A percentile compares a stretch with the other conserved stretches of the same genome.
Evolutionary conservation across 92 coral and sea anemone species (phyloP).

Genomic region (Paramuricea clavata): DNA sequence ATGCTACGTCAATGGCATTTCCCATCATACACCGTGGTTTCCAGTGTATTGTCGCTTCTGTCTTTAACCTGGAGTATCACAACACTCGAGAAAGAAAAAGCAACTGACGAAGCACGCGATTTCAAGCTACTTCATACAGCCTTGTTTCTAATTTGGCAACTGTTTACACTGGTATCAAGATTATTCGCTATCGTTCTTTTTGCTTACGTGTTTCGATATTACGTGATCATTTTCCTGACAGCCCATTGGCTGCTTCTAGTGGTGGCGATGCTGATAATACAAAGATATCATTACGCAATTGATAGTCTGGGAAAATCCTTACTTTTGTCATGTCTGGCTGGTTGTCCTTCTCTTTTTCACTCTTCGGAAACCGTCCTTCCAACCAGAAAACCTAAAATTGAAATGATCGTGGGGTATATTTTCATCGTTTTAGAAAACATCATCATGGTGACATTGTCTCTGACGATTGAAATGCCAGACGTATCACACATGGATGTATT

Average conservation of each 20-base stretch:
- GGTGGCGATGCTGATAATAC: neutral
- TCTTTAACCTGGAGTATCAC: slow-evolving; percentile 3
- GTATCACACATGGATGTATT: neutral
- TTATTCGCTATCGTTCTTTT: neutral
- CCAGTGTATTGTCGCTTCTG: neutral
- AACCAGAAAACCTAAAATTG: neutral
- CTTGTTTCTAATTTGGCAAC: neutral
- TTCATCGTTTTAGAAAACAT: neutral
- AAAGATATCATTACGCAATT: too few species aligned
- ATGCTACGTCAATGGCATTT: slow-evolving; percentile 13
- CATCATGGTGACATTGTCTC: neutral
- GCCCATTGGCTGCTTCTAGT: neutral
- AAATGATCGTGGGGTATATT: neutral
- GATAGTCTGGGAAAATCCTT: neutral
- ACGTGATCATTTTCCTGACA: neutral
- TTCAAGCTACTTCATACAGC: neutral
- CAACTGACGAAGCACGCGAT: neutral
- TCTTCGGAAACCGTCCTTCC: neutral
- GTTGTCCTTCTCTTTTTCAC: neutral
- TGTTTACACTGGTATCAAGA: neutral
- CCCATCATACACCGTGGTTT: slow-evolving; percentile 3
- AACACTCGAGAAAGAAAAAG: neutral
- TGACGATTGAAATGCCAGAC: neutral
- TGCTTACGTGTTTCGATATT: neutral
- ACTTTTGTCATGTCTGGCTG: neutral